Evolutionary conservation across 2,113 vertebrate species (phyloP).

Genomic region (Strigops habroptila): DNA sequence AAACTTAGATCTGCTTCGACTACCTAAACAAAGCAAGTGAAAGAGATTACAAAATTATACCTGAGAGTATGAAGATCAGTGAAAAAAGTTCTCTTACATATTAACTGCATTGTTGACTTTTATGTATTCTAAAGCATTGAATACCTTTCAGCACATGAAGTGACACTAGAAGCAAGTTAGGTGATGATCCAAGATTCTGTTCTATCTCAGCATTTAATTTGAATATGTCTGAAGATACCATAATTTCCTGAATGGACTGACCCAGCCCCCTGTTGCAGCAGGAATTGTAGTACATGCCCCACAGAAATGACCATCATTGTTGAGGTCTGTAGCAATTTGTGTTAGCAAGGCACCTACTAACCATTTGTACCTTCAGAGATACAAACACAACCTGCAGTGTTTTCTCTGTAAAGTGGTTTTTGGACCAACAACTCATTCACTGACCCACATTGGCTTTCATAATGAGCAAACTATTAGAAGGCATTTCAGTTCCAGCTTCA

Average conservation of each 20-base stretch:
- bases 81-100: neutral
- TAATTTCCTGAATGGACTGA: neutral
- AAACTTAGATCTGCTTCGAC: neutral
- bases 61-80: neutral
- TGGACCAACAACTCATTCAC: neutral
- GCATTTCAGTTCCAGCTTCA: neutral
- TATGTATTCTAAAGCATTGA: accelerated
- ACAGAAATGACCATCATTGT: accelerated
- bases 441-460: neutral
- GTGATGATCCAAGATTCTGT: neutral
- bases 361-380: neutral
- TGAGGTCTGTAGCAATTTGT: neutral
- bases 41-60: neutral
- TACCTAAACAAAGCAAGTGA: neutral
- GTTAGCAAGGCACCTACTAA: neutral
- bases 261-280: neutral
- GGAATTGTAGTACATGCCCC: neutral
- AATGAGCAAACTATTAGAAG: neutral
- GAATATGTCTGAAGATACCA: neutral
- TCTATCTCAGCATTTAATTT: neutral
- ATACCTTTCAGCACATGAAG: neutral
- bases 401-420: neutral
- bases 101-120: neutral
- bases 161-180: neutral
- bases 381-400: accelerated